These are phyloP conservation scores for Drosophila arawakana DNA, from an alignment of 1,140 invertebrate genomes.

Conservation along the genomic window DNA sequence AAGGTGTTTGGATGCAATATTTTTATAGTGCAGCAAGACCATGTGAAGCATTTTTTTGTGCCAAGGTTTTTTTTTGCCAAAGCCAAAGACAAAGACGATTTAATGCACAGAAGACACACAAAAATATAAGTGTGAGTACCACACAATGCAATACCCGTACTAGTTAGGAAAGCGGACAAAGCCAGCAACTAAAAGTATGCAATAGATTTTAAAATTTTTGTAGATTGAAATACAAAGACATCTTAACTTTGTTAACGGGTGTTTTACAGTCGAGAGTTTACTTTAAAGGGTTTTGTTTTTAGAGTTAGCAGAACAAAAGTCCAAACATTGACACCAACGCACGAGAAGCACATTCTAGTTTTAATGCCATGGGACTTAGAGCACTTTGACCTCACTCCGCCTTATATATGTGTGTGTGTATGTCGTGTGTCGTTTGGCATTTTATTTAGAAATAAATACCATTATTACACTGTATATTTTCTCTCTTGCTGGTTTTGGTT, in stretches of 20 bases:
- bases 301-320: constrained; percentile 56
- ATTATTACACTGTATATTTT: constrained; percentile 51
- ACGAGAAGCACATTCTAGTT: constrained; percentile 18
- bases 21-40: neutral
- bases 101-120: constrained; percentile 23
- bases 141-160: constrained; percentile 21
- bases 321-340: constrained; percentile 51
- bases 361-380: constrained; percentile 48
- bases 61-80: constrained; percentile 16
- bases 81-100: constrained; percentile 40
- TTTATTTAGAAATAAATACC: constrained; percentile 71
- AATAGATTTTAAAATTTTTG: too few relatives aligned
- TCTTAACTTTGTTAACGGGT: neutral
- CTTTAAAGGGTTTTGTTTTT: constrained; percentile 51
- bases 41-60: constrained; percentile 34
- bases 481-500: constrained; percentile 15
- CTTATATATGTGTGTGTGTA: constrained; percentile 28
- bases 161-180: too few relatives aligned
- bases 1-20: neutral
- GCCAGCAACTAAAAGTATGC: too few relatives aligned
- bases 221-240: too few relatives aligned
- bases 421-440: constrained; percentile 40
- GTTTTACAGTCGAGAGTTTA: neutral
- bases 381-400: constrained; percentile 60
- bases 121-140: neutral